Percentiles rank a stretch among this genome's conserved stretches.
Conservation (phyloP, 2,888 invertebrate species). For the Tineola bisselliella region DNA sequence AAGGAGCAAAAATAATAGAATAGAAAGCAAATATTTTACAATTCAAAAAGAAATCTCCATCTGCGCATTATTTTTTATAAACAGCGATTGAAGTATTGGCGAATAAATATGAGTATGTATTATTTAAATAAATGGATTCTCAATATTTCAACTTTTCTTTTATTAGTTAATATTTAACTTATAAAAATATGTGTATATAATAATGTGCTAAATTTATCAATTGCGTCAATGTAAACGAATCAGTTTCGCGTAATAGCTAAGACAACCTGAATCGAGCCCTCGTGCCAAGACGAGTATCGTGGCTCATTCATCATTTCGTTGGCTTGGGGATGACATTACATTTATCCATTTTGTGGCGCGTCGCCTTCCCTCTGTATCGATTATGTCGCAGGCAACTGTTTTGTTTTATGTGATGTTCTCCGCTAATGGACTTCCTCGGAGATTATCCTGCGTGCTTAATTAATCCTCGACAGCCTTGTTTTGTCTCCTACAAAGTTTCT, state of each 20-base stretch:
- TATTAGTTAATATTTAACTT: no score
- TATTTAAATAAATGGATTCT: no score
- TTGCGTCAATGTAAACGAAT: constrained; percentile 7
- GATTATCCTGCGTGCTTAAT: constrained; percentile 18
- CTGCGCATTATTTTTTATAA: no score
- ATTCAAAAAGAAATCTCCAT: background rate
- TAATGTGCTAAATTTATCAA: no score
- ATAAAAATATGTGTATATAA: no score
- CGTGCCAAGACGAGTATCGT: constrained; percentile 7
- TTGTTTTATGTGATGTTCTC: constrained; percentile 18
- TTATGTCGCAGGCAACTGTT: constrained; percentile 22
- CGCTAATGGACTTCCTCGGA: constrained; percentile 21
- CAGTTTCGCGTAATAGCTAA: background rate
- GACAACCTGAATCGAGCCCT: constrained; percentile 13
- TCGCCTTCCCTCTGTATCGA: constrained; percentile 15
- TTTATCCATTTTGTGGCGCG: constrained; percentile 20
- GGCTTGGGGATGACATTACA: constrained; percentile 27
- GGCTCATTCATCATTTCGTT: constrained; percentile 30
- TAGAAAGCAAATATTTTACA: background rate
- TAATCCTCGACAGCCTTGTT: constrained; percentile 18
- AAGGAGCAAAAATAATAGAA: background rate
- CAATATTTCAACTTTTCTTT: no score
- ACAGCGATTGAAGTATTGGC: no score
- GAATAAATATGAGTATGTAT: no score
- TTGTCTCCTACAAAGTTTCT: constrained; percentile 11